A percentile compares a stretch with the other conserved stretches of the same genome.
Evolutionary conservation across 2,888 invertebrate species (phyloP).

Genomic region (Cephus nigrinus): DNA sequence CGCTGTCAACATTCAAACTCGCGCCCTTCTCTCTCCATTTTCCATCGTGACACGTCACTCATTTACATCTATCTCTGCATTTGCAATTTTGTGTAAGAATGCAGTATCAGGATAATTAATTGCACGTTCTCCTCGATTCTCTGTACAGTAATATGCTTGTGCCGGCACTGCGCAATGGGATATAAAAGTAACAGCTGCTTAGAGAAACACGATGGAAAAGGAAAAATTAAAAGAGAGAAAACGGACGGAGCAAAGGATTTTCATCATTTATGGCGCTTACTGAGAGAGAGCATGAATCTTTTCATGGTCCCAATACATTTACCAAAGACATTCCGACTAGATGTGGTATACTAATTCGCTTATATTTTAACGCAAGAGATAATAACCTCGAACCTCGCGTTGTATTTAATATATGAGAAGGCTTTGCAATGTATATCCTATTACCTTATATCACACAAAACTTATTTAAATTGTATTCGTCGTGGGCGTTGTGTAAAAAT

Average conservation of each 20-base stretch:
- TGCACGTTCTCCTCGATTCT: background rate
- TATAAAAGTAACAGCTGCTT: background rate
- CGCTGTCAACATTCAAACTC: background rate
- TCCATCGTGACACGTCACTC: background rate
- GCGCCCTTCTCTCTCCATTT: background rate
- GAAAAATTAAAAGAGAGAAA: background rate
- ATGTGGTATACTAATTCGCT: conserved; percentile 37
- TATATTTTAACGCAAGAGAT: background rate
- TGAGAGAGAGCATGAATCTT: conserved; percentile 44
- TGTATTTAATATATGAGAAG: conserved; percentile 25
- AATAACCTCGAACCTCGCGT: background rate
- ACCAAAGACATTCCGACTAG: conserved; percentile 54
- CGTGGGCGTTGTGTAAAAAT: conserved; percentile 52
- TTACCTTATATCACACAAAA: conserved; percentile 57
- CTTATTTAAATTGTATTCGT: conserved; percentile 52
- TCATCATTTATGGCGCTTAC: background rate
- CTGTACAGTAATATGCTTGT: conserved; percentile 34
- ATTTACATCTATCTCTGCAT: background rate
- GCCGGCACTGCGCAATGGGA: background rate
- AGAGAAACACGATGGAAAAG: background rate
- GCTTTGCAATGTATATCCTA: conserved; percentile 40
- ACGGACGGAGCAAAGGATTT: background rate
- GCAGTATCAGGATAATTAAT: background rate
- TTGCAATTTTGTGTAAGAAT: background rate
- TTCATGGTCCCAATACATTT: conserved; percentile 57